Evolutionary conservation across 1,140 invertebrate species (phyloP), one percentile per base, ranked within the genome.

Genomic region (Epicauta chinensis): DNA sequence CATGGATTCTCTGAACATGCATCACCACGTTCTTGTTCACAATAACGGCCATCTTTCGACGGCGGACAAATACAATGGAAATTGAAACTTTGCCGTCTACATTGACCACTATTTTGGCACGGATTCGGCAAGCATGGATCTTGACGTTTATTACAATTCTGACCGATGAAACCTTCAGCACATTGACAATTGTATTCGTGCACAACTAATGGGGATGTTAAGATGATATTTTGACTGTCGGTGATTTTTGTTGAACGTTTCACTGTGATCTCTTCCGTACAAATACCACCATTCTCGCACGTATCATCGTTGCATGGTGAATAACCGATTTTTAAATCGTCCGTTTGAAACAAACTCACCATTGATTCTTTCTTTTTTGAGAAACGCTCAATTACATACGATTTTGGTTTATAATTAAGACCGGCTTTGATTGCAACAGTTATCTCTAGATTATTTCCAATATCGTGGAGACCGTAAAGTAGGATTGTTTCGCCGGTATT

Each of bases 111-210:
- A 62, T 79, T 75, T 51, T 83, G 78, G 68, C 93, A 96, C 7
- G 92, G 92, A 72, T 90, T 93, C 1, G 91, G 90, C n/a, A 83
- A 77, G 67, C 92, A 96, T 0, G 91, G 91, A 74, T 94, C 90
- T 70, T 91, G 87, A 11, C 87, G 76, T 56, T 83, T 82, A 56
- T 91, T 86, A 70, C 93, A 96, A 42, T 81, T 78, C 15, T 75
- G 72, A 5, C 92, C 85, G 16, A 82, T 84, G 68, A 89, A 89
- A 50, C 89, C 82, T 56, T 86, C 81, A 0, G 79, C 76, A 68
- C 92, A 95, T 48, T 81, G 79, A 64, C 92, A 96, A 1, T 70
- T 75, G 64, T 87, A 86, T 56, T 91, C 83, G 61, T 92, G 84
- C 4, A 77, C 69, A 0, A 94, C 77, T 31, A 81, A 72, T 0